Base-by-base conservation (phyloP, 2,113 vertebrate species). In the Numenius arquata region DNA sequence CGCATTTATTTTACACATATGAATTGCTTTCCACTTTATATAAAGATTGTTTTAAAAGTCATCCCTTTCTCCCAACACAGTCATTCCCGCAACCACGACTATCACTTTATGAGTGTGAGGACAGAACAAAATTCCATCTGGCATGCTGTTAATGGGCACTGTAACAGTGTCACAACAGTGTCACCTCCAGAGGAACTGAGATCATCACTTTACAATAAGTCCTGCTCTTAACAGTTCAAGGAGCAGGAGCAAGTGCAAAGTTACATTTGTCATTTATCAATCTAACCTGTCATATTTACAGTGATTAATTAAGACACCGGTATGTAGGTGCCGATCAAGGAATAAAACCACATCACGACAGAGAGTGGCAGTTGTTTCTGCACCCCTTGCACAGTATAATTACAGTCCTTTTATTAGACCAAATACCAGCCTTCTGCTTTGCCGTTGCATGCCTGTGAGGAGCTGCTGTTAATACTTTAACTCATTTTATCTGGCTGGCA, bases 81-180 rank as follows among this genome's bases (percentile, higher is more conserved):
- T 79, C 70, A 93, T 96, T 96, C 90, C 84, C 66, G 89, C 92
- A 96, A 89, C 65, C 71, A 77, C 1, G n/a, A 94, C 78, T 88
- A 97, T 95, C 85, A 88, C 87, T 97, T 97, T 96, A 96, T 94
- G 96, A 96, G 97, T 97, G 97, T 97, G 95, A 97, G 92, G 91
- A 97, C 83, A 96, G 97, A 96, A 96, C 61, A 89, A 96, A 97
- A 97, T 97, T 97, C 95, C 96, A 97, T 97, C 91, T 97, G 97
- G 96, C 96, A 97, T 96, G 94, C 95, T 97, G 97, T 94, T 97
- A 97, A 97, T 97, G 96, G 97, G 94, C 94, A 95, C 87, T 95
- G 86, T 91, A 92, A 80, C 85, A 86, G 73, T 77, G 88, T 95
- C 93, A 95, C 82, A 93, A 89, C 88, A 94, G 95, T 97, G 97